Evolutionary conservation across 2,113 vertebrate species (phyloP), one percentile per base, ranked within the genome.

Genomic region (Bufo bufo): DNA sequence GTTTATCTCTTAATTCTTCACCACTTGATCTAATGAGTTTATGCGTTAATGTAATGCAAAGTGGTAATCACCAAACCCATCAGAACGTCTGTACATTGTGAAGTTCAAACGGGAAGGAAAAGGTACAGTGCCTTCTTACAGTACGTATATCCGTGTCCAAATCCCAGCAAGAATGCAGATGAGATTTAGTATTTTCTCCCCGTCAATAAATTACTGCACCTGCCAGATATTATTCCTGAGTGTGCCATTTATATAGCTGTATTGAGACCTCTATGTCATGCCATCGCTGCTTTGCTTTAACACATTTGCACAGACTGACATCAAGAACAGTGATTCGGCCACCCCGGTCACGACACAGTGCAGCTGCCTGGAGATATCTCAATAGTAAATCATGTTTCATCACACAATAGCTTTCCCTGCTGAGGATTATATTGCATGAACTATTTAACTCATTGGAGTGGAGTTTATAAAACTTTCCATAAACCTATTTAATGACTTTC

Each of bases 171-270:
- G 33, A 72, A 16, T 45, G 43, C 66, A 71, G 23, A 71, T 49
- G 14, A 47, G 71, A 71, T 74, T 74, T 17, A 1, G 7, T 74
- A 16, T 45, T 33, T 74, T 14, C 43, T 16, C 17, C 45, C 17
- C 45, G 17, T 47, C 14, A 45, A 12, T 74, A 74, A 47, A 23
- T 43, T 74, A 17, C 0, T 47, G 71, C 71, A 74, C 71, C 43
- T 74, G 71, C 43, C 71, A 74, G 45, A 74, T 17, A 19, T 47
- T 4, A 74, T 74, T 47, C 45, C 43, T 47, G 45, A 17, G 69
- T 45, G 71, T 74, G 71, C 47, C 71, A 49, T 74, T 74, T 74
- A 74, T 71, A 71, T 74, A 47, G 49, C 71, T 47, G 19, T 74
- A 47, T 1, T 43, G 69, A 74, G 71, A 74, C 43, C 2, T 74